Evolutionary conservation across 2,888 invertebrate genomes (phyloP).

Genomic region (Oscheius sp.): DNA sequence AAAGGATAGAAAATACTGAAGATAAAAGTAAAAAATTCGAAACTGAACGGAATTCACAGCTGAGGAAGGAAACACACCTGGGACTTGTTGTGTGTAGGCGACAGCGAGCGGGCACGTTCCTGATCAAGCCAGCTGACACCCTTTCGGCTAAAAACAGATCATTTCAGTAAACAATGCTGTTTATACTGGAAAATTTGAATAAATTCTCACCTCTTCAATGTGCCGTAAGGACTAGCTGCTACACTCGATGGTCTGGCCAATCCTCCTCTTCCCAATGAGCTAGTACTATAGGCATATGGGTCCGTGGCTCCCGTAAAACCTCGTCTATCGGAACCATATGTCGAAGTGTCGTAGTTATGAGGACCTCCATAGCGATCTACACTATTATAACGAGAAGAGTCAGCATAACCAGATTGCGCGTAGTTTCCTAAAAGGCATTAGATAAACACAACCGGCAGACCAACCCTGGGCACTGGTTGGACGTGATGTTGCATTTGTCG

Average conservation of each 20-base stretch:
- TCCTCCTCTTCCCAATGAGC: conserved; percentile 22
- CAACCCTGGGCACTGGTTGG: conserved; percentile 34
- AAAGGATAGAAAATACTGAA: too few species aligned
- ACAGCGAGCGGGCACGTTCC: conserved; percentile 52
- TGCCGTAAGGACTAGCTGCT: conserved; percentile 19
- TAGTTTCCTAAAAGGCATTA: conserved; percentile 21
- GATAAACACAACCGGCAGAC: conserved; percentile 3
- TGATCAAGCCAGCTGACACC: conserved; percentile 61
- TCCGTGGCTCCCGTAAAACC: conserved; percentile 7
- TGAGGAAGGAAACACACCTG: conserved; percentile 16
- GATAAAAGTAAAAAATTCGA: too few species aligned
- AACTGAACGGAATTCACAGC: too few species aligned
- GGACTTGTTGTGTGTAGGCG: conserved; percentile 34
- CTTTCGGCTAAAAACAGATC: conserved; percentile 48
- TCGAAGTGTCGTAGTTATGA: conserved; percentile 3
- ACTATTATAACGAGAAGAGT: too few species aligned
- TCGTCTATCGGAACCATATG: conserved; percentile 9
- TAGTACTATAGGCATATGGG: conserved; percentile 14
- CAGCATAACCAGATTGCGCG: conserved; percentile 20
- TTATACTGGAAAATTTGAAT: too few species aligned
- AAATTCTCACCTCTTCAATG: conserved; percentile 11
- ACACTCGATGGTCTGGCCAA: conserved; percentile 17
- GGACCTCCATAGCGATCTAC: not conserved
- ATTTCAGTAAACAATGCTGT: not conserved
- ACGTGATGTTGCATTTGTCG: conserved; percentile 28